Conservation (phyloP, 2,888 invertebrate species). For the Pristionchus entomophagus region DNA sequence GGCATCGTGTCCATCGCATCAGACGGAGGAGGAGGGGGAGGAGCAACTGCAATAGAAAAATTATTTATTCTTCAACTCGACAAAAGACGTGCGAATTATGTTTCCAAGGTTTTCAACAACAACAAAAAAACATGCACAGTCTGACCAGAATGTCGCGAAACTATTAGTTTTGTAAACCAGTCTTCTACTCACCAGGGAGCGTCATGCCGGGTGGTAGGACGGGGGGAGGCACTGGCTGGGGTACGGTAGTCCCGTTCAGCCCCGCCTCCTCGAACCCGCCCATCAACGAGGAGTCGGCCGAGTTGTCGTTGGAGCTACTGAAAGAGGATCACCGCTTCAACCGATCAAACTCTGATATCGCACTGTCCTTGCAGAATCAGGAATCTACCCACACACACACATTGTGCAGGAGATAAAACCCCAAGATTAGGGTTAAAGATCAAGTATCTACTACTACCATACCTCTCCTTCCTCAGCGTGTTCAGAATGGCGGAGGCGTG, state of each 20-base stretch:
- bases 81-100: no score
- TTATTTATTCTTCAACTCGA: no score
- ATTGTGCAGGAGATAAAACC: no score
- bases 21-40: neutral
- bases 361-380: no score
- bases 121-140: neutral
- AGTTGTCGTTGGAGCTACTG: neutral
- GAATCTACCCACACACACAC: no score
- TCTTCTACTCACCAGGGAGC: neutral
- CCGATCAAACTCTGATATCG: neutral
- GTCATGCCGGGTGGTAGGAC: neutral
- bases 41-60: neutral
- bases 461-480: slow-evolving; percentile 24
- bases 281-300: neutral
- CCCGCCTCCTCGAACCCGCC: neutral
- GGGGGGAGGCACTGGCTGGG: slow-evolving; percentile 40
- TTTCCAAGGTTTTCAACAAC: no score
- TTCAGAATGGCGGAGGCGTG: neutral
- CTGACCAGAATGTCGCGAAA: no score
- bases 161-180: neutral
- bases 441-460: no score
- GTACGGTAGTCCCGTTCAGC: neutral
- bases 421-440: no score
- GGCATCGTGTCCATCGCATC: neutral
- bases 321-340: neutral